These are phyloP conservation scores for Myotis daubentonii DNA, from an alignment of 2,797 vertebrate species.

Conservation along the genomic window DNA sequence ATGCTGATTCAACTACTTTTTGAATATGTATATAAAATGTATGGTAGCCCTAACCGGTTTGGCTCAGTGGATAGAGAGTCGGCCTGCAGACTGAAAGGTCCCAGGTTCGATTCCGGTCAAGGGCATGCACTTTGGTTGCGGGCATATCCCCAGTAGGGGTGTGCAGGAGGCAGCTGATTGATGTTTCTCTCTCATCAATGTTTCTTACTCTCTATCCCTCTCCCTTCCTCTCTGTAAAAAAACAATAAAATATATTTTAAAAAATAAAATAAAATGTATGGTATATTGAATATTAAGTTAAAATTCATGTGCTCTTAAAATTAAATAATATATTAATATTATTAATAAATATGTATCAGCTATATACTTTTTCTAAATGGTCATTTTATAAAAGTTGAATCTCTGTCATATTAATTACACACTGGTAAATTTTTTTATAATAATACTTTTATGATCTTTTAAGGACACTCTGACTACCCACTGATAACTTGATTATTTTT, in stretches of 20 bases:
- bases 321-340: conserved; percentile 29
- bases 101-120: no score
- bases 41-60: neutral
- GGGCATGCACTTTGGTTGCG: no score
- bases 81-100: no score
- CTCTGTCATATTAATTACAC: neutral
- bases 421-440: neutral
- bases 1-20: neutral
- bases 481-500: conserved; percentile 15
- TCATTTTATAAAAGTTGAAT: conserved; percentile 43
- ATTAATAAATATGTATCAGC: neutral
- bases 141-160: no score
- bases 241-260: no score
- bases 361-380: neutral
- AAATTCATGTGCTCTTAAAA: conserved; percentile 21
- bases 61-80: no score
- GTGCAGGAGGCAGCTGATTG: no score
- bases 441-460: neutral
- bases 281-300: conserved; percentile 20
- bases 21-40: neutral
- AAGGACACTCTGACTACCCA: neutral
- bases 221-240: no score
- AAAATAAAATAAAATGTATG: neutral
- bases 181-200: no score
- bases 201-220: no score